Percentiles rank a stretch among this genome's conserved stretches.
Evolutionary conservation across 2,797 vertebrate genomes (phyloP).

Genomic region (Crax fasciolata): DNA sequence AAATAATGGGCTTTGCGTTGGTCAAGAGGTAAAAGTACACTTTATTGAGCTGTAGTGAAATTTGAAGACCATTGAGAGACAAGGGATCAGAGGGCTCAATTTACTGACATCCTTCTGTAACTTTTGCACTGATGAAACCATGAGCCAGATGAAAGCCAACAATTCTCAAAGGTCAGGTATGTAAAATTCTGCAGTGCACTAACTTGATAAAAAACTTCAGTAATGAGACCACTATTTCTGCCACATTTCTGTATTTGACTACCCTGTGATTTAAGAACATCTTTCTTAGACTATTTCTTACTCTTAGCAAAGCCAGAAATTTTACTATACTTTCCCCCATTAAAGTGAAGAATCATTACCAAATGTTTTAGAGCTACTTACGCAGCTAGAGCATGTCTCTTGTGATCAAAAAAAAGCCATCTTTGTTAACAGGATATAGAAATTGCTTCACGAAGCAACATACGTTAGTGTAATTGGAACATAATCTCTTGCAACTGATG

Average conservation of each 20-base stretch:
- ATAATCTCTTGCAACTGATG: background rate
- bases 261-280: background rate
- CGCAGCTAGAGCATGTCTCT: background rate
- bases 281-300: background rate
- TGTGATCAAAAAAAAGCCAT: background rate
- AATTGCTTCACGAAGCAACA: background rate
- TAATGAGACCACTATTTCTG: background rate
- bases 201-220: background rate
- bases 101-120: background rate
- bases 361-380: background rate
- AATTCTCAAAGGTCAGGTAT: background rate
- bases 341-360: background rate
- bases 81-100: background rate
- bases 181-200: background rate
- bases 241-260: background rate
- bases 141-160: background rate
- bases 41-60: background rate
- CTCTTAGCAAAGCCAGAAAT: background rate
- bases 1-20: slow-evolving; percentile 20
- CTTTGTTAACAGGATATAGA: background rate
- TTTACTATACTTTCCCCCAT: background rate
- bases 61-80: background rate
- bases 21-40: background rate
- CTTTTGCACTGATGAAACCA: background rate
- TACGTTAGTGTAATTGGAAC: background rate